Evolutionary conservation across 2,113 vertebrate genomes (phyloP), one percentile per base, ranked within the genome.

Genomic region (Rhynchopsitta pachyrhyncha): DNA sequence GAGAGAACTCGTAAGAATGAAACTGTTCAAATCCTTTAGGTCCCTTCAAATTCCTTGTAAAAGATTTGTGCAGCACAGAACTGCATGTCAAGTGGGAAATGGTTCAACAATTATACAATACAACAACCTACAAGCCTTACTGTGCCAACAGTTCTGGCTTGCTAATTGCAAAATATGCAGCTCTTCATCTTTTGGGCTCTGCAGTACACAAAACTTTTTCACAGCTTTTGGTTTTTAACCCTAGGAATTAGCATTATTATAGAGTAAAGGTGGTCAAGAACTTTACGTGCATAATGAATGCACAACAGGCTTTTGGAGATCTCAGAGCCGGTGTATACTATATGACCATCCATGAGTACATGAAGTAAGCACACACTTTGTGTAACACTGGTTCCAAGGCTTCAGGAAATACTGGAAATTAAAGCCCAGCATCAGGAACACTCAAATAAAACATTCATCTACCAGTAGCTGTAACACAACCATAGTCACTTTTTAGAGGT

Each of bases 251-350:
- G 24, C n/a, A 37, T 28, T 31, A 27, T 15, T 22, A 44, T 22
- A 75, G 74, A 42, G 27, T 17, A 47, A 87, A 70, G n/a, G 37
- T 18, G 44, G 41, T 52, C 7, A 84, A 25, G 46, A 62, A 4
- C 27, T 81, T 63, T 3, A 33, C 0, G 1, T 9, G 46, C 15
- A 1, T 0, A 33, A 55, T 3, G 3, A 75, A 27, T 3, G 6
- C 2, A 57, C 49, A 57, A 27, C 10, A 86, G 57, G 52, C 27
- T 9, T 27, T 5, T 37, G 60, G 44, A 60, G 42, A 44, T 10
- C 44, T 31, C 8, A 19, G 57, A 60, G 39, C 8, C 2, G 29
- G 13, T 7, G 7, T 8, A 27, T 15, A 7, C 6, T 8, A 14
- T 47, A 6, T 10, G 23, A 52, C 44, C 27, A 8, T 3, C 60